A percentile compares a stretch with the other conserved stretches of the same genome.
Evolutionary conservation across 2,888 invertebrate species (phyloP).

Genomic region (Tetragnatha montana): DNA sequence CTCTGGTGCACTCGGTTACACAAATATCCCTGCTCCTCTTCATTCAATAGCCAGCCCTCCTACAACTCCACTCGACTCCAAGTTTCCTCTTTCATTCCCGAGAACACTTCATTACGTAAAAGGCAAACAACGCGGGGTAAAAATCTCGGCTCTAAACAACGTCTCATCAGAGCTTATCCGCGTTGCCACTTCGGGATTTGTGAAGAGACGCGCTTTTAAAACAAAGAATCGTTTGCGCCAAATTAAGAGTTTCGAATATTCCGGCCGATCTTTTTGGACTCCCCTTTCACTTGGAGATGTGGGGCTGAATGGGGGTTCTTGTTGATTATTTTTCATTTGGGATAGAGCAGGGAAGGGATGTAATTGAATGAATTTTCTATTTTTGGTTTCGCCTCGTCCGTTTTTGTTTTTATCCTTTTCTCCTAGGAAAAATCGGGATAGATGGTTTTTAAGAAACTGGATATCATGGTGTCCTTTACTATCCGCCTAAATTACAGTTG

Average conservation of each 20-base stretch:
- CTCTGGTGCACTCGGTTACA: background rate
- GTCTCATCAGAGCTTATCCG: constrained; percentile 26
- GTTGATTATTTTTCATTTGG: background rate
- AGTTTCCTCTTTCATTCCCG: constrained; percentile 15
- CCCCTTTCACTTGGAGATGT: background rate
- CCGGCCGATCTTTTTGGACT: background rate
- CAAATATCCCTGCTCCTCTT: constrained; percentile 24
- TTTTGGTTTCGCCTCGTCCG: constrained; percentile 36
- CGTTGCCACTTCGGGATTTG: constrained; percentile 8
- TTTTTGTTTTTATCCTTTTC: constrained; percentile 7
- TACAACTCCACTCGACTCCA: constrained; percentile 1
- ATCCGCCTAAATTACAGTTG: too few relatives aligned
- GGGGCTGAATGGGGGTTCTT: background rate
- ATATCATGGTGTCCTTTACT: too few relatives aligned
- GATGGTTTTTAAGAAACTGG: too few relatives aligned
- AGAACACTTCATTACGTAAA: constrained; percentile 18
- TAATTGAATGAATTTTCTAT: constrained; percentile 55
- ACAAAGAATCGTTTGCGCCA: constrained; percentile 50
- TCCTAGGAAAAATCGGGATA: background rate
- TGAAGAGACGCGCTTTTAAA: constrained; percentile 43
- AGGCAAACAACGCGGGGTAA: constrained; percentile 14
- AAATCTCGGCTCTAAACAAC: background rate
- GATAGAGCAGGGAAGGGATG: background rate
- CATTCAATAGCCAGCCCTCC: constrained; percentile 6
- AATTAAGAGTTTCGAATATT: constrained; percentile 27